Conservation (phyloP, 1,140 invertebrate species). For the Drosophila lini region DNA sequence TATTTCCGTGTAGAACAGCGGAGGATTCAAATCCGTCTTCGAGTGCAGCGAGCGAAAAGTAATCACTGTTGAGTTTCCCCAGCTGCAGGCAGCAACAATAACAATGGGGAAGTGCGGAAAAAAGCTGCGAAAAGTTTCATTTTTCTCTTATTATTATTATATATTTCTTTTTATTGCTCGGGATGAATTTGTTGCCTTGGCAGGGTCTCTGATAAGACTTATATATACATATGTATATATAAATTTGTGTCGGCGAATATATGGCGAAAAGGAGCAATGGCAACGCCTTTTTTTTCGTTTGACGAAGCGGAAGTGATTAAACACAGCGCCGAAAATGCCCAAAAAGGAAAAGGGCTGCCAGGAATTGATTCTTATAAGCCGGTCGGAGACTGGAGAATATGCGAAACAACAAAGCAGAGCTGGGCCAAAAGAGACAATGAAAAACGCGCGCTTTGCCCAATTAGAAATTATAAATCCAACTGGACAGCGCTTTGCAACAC, state of each 20-base stretch:
- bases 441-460: slow-evolving; percentile 64
- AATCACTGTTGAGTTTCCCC: slow-evolving; percentile 72
- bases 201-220: slow-evolving; percentile 46
- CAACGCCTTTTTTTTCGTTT: slow-evolving; percentile 57
- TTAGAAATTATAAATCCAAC: slow-evolving; percentile 72
- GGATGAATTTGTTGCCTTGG: slow-evolving; percentile 39
- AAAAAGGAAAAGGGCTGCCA: slow-evolving; percentile 31
- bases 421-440: slow-evolving; percentile 1
- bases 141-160: slow-evolving; percentile 4
- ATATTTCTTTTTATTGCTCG: neutral
- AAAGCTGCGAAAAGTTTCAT: slow-evolving; percentile 44
- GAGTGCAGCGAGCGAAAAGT: slow-evolving; percentile 71
- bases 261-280: slow-evolving; percentile 8
- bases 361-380: slow-evolving; percentile 55
- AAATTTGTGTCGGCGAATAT: neutral
- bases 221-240: neutral
- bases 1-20: slow-evolving; percentile 1
- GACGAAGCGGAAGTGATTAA: slow-evolving; percentile 67
- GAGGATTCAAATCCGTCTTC: slow-evolving; percentile 62
- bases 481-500: slow-evolving; percentile 59
- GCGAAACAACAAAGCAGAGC: slow-evolving; percentile 18
- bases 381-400: neutral
- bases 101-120: slow-evolving; percentile 14
- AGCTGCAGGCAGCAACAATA: slow-evolving; percentile 25
- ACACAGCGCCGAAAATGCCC: slow-evolving; percentile 34